These are phyloP conservation scores for Sebastes diaconus DNA, from an alignment of 2,797 vertebrate genomes.

Conservation along the genomic window DNA sequence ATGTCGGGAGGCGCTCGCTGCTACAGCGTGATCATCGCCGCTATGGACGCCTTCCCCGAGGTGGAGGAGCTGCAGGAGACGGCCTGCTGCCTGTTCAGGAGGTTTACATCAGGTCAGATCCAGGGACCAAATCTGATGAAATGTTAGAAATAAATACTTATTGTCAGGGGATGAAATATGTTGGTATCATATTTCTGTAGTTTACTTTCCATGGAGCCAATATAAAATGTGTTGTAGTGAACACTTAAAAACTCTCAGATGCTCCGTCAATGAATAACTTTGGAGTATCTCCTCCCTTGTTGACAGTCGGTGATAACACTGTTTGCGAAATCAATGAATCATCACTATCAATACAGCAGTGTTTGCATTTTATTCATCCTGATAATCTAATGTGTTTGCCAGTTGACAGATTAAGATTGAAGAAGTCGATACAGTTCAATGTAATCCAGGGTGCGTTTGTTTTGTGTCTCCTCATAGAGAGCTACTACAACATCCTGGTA, in stretches of 20 bases:
- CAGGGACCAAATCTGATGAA: neutral
- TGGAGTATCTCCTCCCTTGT: neutral
- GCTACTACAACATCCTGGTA: conserved; percentile 94
- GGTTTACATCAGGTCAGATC: conserved; percentile 90
- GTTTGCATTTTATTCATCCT: conserved; percentile 5
- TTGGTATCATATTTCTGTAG: neutral
- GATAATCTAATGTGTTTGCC: neutral
- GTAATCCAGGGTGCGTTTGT: neutral
- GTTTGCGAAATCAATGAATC: conserved; percentile 17
- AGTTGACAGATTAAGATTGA: neutral
- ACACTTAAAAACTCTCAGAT: neutral
- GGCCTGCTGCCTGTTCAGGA: conserved; percentile 89
- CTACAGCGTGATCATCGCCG: conserved; percentile 86
- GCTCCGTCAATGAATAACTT: neutral
- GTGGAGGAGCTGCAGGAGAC: conserved; percentile 90
- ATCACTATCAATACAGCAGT: neutral
- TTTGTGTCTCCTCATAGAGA: conserved; percentile 78
- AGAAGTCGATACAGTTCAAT: neutral
- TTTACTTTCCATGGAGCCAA: neutral
- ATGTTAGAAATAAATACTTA: neutral
- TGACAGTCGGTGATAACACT: conserved; percentile 14
- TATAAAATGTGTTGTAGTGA: neutral
- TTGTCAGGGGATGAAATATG: neutral
- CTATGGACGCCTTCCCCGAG: conserved; percentile 86
- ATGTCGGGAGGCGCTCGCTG: conserved; percentile 95